Conservation (phyloP, 1,140 invertebrate species). For the Pogonognathellus flavescens region DNA sequence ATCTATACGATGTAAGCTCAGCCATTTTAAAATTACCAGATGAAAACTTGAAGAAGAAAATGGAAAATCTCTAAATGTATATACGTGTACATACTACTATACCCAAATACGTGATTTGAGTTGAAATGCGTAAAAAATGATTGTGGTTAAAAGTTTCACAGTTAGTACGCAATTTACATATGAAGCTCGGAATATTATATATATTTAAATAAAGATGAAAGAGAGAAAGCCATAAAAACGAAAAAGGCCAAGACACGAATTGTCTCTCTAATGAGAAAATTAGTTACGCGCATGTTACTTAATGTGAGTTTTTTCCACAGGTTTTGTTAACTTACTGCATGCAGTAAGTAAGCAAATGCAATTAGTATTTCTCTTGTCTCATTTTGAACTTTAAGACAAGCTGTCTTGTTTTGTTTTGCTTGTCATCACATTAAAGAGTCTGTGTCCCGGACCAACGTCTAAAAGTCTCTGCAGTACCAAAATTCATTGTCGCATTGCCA, state of each 20-base stretch:
- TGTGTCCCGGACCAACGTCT: not conserved
- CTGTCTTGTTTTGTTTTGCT: slow-evolving; percentile 15
- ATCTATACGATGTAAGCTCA: no score
- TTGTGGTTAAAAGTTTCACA: no score
- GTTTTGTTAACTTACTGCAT: not conserved
- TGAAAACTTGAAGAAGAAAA: no score
- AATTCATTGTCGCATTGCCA: not conserved
- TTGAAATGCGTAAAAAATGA: no score
- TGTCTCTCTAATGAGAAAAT: slow-evolving; percentile 25
- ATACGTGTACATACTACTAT: no score
- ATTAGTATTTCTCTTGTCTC: slow-evolving; percentile 12
- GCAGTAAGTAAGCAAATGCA: not conserved
- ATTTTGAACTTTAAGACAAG: not conserved
- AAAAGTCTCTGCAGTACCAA: not conserved
- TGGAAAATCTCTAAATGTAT: no score
- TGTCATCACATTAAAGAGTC: slow-evolving; percentile 36
- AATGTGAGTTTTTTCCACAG: slow-evolving; percentile 6
- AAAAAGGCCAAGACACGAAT: not conserved
- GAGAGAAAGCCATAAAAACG: slow-evolving; percentile 33
- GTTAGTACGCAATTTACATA: no score
- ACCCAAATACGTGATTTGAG: no score
- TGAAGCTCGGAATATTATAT: no score
- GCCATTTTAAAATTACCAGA: no score
- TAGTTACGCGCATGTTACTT: slow-evolving; percentile 11
- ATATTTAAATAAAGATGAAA: not conserved